phyloP scores from a whole-genome alignment of 2,888 invertebrate genomes.

The Platycnemis pennipes region DNA sequence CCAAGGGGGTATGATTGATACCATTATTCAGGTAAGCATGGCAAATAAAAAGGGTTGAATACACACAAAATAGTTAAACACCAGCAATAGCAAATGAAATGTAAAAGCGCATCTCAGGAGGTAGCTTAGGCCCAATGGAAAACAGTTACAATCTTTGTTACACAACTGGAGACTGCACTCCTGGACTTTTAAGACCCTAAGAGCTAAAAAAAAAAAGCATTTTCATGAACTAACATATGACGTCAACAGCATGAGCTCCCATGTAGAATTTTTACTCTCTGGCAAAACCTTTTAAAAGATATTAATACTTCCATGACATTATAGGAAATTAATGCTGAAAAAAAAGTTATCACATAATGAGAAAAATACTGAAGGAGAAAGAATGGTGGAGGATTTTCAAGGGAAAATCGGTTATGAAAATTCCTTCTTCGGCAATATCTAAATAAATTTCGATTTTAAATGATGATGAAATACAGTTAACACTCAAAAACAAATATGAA shows the following conservation, averaged over 20 bases:
- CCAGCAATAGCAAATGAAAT: too few relatives aligned
- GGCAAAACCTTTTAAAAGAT: background rate
- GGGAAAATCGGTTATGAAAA: background rate
- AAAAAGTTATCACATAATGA: background rate
- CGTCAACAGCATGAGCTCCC: background rate
- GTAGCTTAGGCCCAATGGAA: too few relatives aligned
- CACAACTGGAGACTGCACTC: too few relatives aligned
- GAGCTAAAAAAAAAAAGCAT: too few relatives aligned
- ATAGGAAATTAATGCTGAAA: background rate
- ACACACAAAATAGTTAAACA: too few relatives aligned
- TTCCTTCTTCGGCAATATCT: background rate
- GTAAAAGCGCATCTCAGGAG: too few relatives aligned
- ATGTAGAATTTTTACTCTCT: background rate
- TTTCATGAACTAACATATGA: background rate
- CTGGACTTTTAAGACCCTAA: too few relatives aligned
- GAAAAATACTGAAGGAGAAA: background rate
- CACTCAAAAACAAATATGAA: background rate
- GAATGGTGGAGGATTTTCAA: background rate
- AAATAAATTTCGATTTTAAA: background rate
- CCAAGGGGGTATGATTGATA: too few relatives aligned
- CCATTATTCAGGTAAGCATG: too few relatives aligned
- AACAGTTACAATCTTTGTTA: too few relatives aligned
- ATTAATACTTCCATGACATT: background rate
- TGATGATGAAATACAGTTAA: background rate
- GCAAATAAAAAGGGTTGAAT: too few relatives aligned